Conservation (phyloP, 2,888 invertebrate genomes). For the Morinoia aosen region DNA sequence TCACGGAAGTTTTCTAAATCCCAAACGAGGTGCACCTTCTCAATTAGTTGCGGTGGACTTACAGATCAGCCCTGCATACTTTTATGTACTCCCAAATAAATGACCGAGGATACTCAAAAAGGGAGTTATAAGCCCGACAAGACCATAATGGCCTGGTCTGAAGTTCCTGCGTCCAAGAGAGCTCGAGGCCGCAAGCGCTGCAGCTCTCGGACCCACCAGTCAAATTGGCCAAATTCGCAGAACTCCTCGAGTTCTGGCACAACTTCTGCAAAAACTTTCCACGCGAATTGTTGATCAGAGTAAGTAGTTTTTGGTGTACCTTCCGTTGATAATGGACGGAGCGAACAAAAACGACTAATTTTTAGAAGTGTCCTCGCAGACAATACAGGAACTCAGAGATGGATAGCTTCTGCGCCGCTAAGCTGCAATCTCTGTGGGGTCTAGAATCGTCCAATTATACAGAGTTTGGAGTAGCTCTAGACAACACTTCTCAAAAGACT, state of each 20-base stretch:
- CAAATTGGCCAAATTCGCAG: slow-evolving; percentile 36
- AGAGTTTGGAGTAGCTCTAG: neutral
- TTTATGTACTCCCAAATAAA: neutral
- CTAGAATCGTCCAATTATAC: neutral
- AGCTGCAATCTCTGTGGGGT: neutral
- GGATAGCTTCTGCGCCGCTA: neutral
- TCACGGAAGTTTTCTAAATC: neutral
- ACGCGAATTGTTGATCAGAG: slow-evolving; percentile 33
- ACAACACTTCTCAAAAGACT: neutral
- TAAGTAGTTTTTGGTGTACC: slow-evolving; percentile 44
- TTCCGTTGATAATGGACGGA: slow-evolving; percentile 24
- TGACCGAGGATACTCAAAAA: neutral
- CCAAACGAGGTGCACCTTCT: neutral
- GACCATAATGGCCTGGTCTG: neutral
- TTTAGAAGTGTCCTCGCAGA: neutral
- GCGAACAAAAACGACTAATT: neutral
- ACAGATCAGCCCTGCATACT: neutral
- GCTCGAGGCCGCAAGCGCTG: neutral
- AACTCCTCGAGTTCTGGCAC: slow-evolving; percentile 12
- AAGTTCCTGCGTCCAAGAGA: neutral
- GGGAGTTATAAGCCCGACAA: neutral
- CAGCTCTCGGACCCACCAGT: neutral
- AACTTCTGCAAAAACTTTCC: slow-evolving; percentile 12
- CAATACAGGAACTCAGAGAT: neutral
- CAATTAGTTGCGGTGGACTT: neutral